Base-by-base conservation (phyloP, 2,113 vertebrate species). In the Lepisosteus oculatus region DNA sequence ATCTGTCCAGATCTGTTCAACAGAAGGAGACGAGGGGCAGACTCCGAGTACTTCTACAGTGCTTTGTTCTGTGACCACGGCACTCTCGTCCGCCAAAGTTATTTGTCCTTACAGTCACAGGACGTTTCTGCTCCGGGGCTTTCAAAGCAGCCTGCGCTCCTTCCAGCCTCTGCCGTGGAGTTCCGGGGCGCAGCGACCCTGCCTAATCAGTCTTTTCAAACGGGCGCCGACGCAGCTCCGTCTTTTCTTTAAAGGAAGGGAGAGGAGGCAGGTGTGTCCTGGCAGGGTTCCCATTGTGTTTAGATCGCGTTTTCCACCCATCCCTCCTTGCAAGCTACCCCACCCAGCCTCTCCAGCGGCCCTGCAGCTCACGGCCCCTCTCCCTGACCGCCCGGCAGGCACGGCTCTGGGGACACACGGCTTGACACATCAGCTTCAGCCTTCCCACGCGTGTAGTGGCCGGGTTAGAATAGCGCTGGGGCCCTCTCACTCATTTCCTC, bases 211-310 rank as follows among this genome's bases (percentile, higher is more conserved):
- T 76, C 45, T 71, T 74, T 85, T 79, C 77, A 17, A 3, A 55
- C 9, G 11, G 65, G 4, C 74, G 67, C 61, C 69, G 75, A 68
- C 29, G 29, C 70, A 75, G 67, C 69, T 75, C 29, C 29, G 29
- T 29, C 29, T 29, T 29, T 29, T 29, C 45, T 59, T 67, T 44
- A 73, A 73, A 61, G 9, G 55, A 55, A 8, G 43, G n/a, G 43
- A 78, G 74, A 74, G 65, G 43, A 80, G 65, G 76, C 77, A 84
- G 72, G 79, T 85, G 82, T 78, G 76, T 61, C 67, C 75, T 80
- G 77, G 74, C 65, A 77, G 73, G n/a, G 72, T 72, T 69, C 76
- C 74, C 67, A 1, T 57, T 83, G 77, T 76, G 84, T 87, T 75
- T 69, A 79, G 17, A 77, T 70, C 45, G 73, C 73, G 73, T 78